phyloP scores from a whole-genome alignment of 2,113 vertebrate species.

The mouse (Mus musculus) region GRCm39 chr1:111284001-111284500 shows the following conservation, averaged over 20 bases:
- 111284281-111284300: not conserved
- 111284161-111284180: not conserved
- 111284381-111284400: constrained; percentile 39
- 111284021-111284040: not conserved
- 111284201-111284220: not conserved
- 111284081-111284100: too few species aligned
- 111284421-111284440: constrained; percentile 11
- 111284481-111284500: constrained; percentile 57
- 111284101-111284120: too few species aligned
- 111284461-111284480: constrained; percentile 41
- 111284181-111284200: not conserved
- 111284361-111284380: not conserved
- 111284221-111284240: not conserved
- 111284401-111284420: not conserved
- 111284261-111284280: not conserved
- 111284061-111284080: too few species aligned
- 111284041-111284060: not conserved
- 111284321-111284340: not conserved
- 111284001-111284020: not conserved
- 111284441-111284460: not conserved
- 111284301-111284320: constrained; percentile 12
- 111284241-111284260: not conserved
- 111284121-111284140: too few species aligned
- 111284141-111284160: not conserved
- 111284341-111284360: constrained; percentile 17